These are phyloP conservation scores for Thermophis baileyi DNA, from an alignment of 2,113 vertebrate species.

Conservation along the genomic window DNA sequence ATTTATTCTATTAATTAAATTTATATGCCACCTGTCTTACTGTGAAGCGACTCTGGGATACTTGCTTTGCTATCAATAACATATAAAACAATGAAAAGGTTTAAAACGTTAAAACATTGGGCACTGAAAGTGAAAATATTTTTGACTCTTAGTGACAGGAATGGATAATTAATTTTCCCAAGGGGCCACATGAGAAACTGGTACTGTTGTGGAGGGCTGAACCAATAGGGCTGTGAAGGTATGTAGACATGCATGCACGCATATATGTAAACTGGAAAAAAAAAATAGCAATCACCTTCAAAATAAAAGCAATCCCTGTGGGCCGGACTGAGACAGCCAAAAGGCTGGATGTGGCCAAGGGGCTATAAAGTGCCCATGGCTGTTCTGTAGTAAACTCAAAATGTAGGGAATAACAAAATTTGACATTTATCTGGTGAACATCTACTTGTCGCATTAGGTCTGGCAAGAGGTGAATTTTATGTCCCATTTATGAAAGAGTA, in stretches of 20 bases:
- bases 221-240: background rate
- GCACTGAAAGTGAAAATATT: background rate
- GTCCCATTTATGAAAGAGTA: background rate
- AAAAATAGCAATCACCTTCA: background rate
- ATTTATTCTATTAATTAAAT: background rate
- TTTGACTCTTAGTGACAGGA: background rate
- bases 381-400: background rate
- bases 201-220: background rate
- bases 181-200: background rate
- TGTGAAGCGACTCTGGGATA: background rate
- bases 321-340: background rate
- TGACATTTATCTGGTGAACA: background rate
- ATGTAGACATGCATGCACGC: background rate
- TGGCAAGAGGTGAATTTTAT: background rate
- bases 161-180: no score
- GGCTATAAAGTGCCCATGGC: background rate
- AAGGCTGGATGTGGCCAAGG: background rate
- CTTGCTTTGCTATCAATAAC: background rate
- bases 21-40: background rate
- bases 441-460: background rate
- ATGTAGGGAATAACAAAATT: background rate
- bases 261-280: background rate
- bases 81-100: background rate
- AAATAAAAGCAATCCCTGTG: background rate
- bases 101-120: background rate